Percentiles rank a stretch among this genome's conserved stretches.
Conservation (phyloP, 2,888 invertebrate species). For the Tuberolachnus salignus region DNA sequence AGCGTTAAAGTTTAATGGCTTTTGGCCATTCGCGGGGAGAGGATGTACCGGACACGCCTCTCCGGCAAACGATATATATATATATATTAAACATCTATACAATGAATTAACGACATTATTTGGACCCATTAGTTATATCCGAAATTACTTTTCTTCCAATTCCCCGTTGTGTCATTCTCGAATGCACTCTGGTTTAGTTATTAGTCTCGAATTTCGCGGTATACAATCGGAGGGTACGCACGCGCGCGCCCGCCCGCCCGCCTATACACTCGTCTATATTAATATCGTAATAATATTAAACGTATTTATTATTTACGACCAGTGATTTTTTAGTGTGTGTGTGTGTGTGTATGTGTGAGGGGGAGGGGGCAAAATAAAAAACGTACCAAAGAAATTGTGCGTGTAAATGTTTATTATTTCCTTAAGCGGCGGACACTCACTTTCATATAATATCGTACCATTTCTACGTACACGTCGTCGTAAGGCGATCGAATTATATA, state of each 20-base stretch:
- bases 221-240: background rate
- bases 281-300: no score
- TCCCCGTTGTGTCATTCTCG: constrained; percentile 55
- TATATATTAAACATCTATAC: background rate
- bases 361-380: no score
- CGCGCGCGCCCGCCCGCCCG: background rate
- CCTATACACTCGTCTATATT: background rate
- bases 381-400: no score
- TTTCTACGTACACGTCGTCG: no score
- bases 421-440: no score
- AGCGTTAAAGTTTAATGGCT: constrained; percentile 56
- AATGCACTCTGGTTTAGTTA: constrained; percentile 41
- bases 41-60: constrained; percentile 52
- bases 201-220: constrained; percentile 38
- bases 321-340: no score
- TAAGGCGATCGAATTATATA: no score
- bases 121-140: constrained; percentile 53
- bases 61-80: constrained; percentile 28
- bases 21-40: constrained; percentile 55
- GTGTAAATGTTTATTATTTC: no score
- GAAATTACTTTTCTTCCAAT: constrained; percentile 55
- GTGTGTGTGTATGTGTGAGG: no score
- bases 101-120: constrained; percentile 56
- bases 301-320: no score
- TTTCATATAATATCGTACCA: no score